Conservation (phyloP, 53 echinoderm and acorn worm species). For the Temnopleurus reevesii region DNA sequence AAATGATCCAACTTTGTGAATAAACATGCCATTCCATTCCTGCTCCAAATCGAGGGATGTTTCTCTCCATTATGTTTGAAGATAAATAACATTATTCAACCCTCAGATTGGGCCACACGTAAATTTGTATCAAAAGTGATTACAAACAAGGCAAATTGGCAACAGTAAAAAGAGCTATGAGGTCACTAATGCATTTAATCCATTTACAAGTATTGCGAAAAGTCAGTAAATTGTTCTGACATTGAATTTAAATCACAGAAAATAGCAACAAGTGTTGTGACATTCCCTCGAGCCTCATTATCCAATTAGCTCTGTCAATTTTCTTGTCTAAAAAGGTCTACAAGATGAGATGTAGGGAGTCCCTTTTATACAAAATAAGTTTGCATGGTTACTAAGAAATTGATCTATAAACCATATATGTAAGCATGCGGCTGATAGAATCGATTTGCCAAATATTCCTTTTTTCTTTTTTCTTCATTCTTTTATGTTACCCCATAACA, state of each 20-base stretch:
- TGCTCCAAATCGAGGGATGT: neutral
- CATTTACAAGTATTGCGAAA: neutral
- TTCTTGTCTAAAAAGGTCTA: neutral
- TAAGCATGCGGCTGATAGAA: too few relatives aligned
- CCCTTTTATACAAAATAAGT: neutral
- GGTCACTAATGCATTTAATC: neutral
- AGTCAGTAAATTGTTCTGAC: neutral
- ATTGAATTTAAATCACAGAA: neutral
- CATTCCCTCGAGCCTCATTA: slow-evolving; percentile 9
- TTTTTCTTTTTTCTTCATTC: too few relatives aligned
- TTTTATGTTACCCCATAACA: too few relatives aligned
- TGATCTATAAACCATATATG: neutral
- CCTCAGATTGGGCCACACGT: neutral
- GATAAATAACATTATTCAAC: neutral
- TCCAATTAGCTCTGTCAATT: slow-evolving; percentile 2
- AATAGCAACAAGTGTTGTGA: neutral
- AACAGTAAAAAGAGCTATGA: neutral
- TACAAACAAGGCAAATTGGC: neutral
- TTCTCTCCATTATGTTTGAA: neutral
- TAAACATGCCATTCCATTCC: neutral
- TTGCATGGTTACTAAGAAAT: neutral
- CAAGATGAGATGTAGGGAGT: neutral
- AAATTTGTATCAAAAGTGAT: neutral
- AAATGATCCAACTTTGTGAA: neutral
- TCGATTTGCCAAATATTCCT: too few relatives aligned